These are phyloP conservation scores for Ciconia maguari DNA, from an alignment of 2,113 vertebrate genomes.

Conservation along the genomic window DNA sequence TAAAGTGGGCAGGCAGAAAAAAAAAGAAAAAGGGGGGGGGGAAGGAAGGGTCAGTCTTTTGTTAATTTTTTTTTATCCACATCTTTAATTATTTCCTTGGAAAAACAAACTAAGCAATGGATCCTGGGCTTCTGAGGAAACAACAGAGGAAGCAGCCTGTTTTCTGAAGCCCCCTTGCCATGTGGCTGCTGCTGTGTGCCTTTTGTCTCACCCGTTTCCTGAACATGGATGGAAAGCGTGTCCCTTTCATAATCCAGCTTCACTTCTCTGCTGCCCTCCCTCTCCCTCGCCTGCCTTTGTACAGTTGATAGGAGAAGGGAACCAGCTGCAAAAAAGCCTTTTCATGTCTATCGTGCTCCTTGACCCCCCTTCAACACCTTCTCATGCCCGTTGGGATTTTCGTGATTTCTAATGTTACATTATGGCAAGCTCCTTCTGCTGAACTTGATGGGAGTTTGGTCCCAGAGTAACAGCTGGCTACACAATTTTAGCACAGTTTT, in stretches of 20 bases:
- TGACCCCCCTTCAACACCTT: constrained; percentile 80
- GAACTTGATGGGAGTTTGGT: neutral
- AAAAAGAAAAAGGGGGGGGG: neutral
- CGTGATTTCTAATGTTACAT: constrained; percentile 70
- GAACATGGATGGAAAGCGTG: constrained; percentile 57
- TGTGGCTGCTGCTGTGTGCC: constrained; percentile 57
- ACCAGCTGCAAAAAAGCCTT: constrained; percentile 71
- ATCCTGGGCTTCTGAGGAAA: constrained; percentile 60
- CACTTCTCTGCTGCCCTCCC: neutral
- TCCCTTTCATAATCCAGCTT: constrained; percentile 50
- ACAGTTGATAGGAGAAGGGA: constrained; percentile 66
- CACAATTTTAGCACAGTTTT: neutral
- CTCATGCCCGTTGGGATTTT: constrained; percentile 49
- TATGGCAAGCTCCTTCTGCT: neutral
- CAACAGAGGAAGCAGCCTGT: constrained; percentile 71
- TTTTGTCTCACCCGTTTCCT: constrained; percentile 76
- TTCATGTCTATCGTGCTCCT: constrained; percentile 69
- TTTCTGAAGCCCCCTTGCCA: constrained; percentile 61
- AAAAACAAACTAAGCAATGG: constrained; percentile 71
- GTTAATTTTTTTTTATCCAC: constrained; percentile 47
- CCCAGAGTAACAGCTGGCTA: neutral
- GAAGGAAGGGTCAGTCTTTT: constrained; percentile 31
- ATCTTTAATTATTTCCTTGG: constrained; percentile 83
- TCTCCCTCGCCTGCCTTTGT: constrained; percentile 21
- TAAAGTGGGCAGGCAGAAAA: neutral